phyloP scores from a whole-genome alignment of 2,888 invertebrate species.

The Caradrina clavipalpis region DNA sequence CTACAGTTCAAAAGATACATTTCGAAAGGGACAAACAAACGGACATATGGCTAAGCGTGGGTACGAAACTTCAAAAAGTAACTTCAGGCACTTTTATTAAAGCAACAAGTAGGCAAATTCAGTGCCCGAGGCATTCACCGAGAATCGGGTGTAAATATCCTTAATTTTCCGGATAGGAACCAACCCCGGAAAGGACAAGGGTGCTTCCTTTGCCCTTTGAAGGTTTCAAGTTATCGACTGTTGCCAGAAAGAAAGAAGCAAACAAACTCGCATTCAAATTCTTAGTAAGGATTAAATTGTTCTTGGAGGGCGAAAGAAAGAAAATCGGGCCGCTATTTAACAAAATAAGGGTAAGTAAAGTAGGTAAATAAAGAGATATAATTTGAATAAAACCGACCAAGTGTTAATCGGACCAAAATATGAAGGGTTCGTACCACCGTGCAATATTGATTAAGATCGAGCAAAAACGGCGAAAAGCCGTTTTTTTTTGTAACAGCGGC shows the following conservation, averaged over 20 bases:
- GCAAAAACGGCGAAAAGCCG: too few species aligned
- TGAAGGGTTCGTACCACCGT: too few species aligned
- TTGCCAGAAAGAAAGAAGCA: conserved; percentile 3
- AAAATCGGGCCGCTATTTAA: not conserved
- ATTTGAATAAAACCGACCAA: too few species aligned
- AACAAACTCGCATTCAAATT: conserved; percentile 1
- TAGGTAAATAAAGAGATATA: not conserved
- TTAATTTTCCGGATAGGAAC: conserved; percentile 9
- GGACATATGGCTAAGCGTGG: too few species aligned
- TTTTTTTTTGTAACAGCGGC: too few species aligned
- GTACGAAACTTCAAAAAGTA: too few species aligned
- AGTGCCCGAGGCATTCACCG: not conserved
- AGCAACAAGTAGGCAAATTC: too few species aligned
- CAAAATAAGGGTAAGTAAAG: not conserved
- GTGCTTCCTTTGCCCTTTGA: conserved; percentile 14
- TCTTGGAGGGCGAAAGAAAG: not conserved
- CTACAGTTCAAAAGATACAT: too few species aligned
- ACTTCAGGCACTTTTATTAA: too few species aligned
- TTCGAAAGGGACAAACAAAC: too few species aligned
- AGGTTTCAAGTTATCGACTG: not conserved
- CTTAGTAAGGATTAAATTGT: conserved; percentile 26
- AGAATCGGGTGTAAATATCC: not conserved
- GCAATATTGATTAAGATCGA: too few species aligned
- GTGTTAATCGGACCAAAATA: too few species aligned
- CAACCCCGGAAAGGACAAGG: conserved; percentile 1